Evolutionary conservation across 2,797 vertebrate genomes (phyloP), one percentile per base, ranked within the genome.

Genomic region (Sebastes goodei): DNA sequence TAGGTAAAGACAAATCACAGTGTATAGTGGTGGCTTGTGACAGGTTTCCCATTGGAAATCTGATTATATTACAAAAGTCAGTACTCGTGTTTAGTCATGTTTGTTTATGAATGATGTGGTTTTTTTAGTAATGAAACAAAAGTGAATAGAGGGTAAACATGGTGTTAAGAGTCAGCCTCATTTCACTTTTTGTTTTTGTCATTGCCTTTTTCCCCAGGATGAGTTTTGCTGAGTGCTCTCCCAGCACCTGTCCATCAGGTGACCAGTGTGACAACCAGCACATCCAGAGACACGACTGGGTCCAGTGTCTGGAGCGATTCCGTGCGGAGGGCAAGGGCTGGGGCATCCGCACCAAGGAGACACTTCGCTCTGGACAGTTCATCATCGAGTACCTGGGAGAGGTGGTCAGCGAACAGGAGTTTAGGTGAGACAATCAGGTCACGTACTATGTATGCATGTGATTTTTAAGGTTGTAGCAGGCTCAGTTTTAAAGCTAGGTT

Each of bases 321-420:
- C 96, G 99, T 12, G 97, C 99, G 0, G 98, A 99, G 73, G 99
- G 98, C 68, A 99, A 99, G 56, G 99, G 99, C 17, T 99, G 99
- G 99, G 99, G 99, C 9, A 99, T 99, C 87, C 97, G 99, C 69
- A 99, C 98, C 88, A 99, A 99, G 82, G 97, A 99, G 59, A 52
- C 97, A 12, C 96, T 99, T 6, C 97, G 97, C 73, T 94, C 98
- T 3, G 97, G 98, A 4, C 99, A 99, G 92, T 99, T 99, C 85
- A 99, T 99, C 96, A 99, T 99, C 5, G 99, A 99, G 88, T 99
- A 99, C 80, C 94, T 99, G 89, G 99, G 99, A 70, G 99, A 99
- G 86, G 99, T 99, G 66, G 99, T 99, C 82, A 99, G 98, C 30
- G 98, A 99, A 81, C 98, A 99, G 2, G 98, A 99, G 86, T 99